These are phyloP conservation scores for Nemotelus pantherinus DNA, from an alignment of 2,888 invertebrate species.

Conservation along the genomic window DNA sequence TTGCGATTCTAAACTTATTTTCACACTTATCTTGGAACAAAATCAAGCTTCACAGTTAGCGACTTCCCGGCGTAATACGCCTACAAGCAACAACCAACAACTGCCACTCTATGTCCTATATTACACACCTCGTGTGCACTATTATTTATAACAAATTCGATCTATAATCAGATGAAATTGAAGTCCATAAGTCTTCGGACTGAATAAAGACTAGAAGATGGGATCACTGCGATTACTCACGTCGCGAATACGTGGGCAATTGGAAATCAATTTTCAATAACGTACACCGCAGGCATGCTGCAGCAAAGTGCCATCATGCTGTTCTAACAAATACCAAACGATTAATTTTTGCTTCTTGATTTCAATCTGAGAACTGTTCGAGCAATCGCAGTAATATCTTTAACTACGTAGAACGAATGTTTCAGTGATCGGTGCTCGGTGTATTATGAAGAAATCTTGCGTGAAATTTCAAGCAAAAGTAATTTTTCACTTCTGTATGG, in stretches of 20 bases:
- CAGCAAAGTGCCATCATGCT: constrained; percentile 55
- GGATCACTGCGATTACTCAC: constrained; percentile 34
- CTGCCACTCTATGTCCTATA: constrained; percentile 16
- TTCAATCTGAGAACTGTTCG: constrained; percentile 52
- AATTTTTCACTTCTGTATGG: neutral
- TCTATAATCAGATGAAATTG: constrained; percentile 35
- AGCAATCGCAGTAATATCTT: constrained; percentile 37
- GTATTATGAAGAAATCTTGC: no score
- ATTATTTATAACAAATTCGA: constrained; percentile 35
- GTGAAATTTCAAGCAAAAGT: no score
- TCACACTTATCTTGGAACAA: no score
- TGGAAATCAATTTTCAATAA: constrained; percentile 56
- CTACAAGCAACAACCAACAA: neutral
- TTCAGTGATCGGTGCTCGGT: no score
- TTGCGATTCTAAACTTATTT: no score
- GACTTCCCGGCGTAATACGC: constrained; percentile 18
- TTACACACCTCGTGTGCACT: constrained; percentile 26
- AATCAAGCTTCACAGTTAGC: no score
- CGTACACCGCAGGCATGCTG: constrained; percentile 54
- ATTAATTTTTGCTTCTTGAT: constrained; percentile 56
- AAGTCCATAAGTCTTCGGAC: constrained; percentile 25
- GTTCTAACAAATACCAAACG: constrained; percentile 55
- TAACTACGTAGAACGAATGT: neutral
- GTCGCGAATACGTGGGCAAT: constrained; percentile 51
- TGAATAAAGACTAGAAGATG: constrained; percentile 27